phyloP scores from a whole-genome alignment of 2,888 invertebrate species.

The Trachelus tabidus region DNA sequence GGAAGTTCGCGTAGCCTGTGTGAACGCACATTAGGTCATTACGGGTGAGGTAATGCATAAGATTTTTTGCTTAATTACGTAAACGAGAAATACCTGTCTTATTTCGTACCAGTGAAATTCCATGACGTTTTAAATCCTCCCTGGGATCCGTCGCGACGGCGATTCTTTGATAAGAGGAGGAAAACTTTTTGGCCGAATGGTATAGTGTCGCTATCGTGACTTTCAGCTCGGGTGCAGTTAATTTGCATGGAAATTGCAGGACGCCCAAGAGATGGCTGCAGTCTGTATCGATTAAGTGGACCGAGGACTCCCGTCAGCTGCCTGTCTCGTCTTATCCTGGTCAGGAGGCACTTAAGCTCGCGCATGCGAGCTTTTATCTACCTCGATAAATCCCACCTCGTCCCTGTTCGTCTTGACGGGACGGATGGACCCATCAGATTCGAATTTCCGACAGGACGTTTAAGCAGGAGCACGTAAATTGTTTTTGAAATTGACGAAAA shows the following conservation, averaged over 20 bases:
- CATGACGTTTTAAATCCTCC: neutral
- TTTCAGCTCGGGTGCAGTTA: slow-evolving; percentile 56
- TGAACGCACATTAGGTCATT: neutral
- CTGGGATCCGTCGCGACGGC: neutral
- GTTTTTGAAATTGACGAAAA: neutral
- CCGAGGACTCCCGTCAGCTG: slow-evolving; percentile 62
- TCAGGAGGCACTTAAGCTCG: slow-evolving; percentile 56
- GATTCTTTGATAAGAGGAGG: neutral
- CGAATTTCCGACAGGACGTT: neutral
- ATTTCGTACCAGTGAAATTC: neutral
- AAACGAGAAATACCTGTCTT: neutral
- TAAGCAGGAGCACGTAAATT: neutral
- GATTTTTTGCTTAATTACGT: neutral
- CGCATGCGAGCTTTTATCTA: slow-evolving; percentile 49
- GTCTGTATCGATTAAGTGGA: slow-evolving; percentile 64
- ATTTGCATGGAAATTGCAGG: slow-evolving; percentile 63
- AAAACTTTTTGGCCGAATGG: neutral
- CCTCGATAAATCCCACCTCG: neutral
- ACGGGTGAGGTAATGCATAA: neutral
- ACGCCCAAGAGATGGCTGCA: slow-evolving; percentile 50
- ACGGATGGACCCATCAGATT: neutral
- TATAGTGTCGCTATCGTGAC: slow-evolving; percentile 17
- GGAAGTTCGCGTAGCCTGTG: neutral
- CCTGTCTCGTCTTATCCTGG: slow-evolving; percentile 62
- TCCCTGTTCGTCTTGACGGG: neutral